Evolutionary conservation across 2,797 vertebrate species (phyloP), one percentile per base, ranked within the genome.

Genomic region (Choloepus didactylus): DNA sequence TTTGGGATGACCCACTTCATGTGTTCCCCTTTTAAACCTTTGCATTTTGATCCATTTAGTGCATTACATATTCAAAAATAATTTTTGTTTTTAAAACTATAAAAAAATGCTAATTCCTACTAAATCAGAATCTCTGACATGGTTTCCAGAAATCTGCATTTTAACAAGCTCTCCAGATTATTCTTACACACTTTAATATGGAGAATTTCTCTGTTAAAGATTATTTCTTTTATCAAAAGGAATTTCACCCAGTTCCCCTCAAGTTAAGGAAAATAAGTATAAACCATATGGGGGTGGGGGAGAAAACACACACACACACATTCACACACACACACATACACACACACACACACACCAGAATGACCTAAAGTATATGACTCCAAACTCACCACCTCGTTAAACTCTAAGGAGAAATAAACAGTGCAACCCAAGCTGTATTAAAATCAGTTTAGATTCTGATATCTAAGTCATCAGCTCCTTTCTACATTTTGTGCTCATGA

Each of bases 101-200:
- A 25, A 66, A 38, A 44, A 72, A 77, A 66, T 60, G 25, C 31
- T 77, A 69, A 89, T 79, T 85, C 60, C n/a, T 41, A 84, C 44
- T 92, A 41, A 67, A 9, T 49, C 70, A 89, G 79, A 86, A 69
- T 83, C 73, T 70, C 66, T 62, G 56, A 88, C 25, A 70, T 46
- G 19, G 44, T n/a, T 75, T 38, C 8, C 64, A 77, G 77, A 23
- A 88, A 81, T 89, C 87, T n/a, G 44, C n/a, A 60, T 80, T 75
- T 82, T 90, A 94, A 94, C 46, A 91, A 86, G 51, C 69, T 91
- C 69, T 84, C 51, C 38, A 79, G 56, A 69, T 96, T 83, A 80
- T 90, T 90, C 64, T 77, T 31, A 35, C 29, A 76, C 27, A 66
- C 35, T 85, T 31, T 92, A 83, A 88, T 38, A 79, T 84, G 76